Conservation (phyloP, 2,888 invertebrate species). For the Trichogramma evanescens region DNA sequence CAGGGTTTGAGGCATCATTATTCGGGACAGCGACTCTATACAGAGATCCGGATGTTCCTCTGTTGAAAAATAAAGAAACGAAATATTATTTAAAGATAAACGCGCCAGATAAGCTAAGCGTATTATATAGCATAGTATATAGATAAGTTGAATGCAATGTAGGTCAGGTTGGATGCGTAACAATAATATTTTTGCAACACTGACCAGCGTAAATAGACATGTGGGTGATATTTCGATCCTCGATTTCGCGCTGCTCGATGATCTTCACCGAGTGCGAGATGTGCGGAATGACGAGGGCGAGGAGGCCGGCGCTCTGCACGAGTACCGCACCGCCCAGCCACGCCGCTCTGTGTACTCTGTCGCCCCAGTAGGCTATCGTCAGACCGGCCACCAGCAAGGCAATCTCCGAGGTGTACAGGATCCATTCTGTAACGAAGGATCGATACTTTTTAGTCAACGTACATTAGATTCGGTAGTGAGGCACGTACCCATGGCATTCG, state of each 20-base stretch:
- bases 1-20: constrained; percentile 27
- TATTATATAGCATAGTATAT: not conserved
- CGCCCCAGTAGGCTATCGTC: constrained; percentile 54
- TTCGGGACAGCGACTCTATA: constrained; percentile 25
- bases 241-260: constrained; percentile 27
- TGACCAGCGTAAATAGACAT: constrained; percentile 38
- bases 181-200: not conserved
- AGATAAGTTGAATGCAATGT: too few species aligned
- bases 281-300: constrained; percentile 53
- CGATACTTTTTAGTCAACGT: not conserved
- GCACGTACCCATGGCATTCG: constrained; percentile 35
- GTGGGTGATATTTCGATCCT: constrained; percentile 30
- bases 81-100: constrained; percentile 4
- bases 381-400: constrained; percentile 53
- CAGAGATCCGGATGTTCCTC: constrained; percentile 28
- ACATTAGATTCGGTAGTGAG: not conserved
- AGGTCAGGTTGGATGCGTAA: not conserved
- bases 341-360: constrained; percentile 53
- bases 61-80: constrained; percentile 16
- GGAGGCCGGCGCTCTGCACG: constrained; percentile 50
- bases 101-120: not conserved
- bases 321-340: constrained; percentile 56
- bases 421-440: constrained; percentile 51
- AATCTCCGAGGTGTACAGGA: constrained; percentile 52
- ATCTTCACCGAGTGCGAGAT: constrained; percentile 43